These are phyloP conservation scores for Erethizon dorsatum DNA, from an alignment of 2,797 vertebrate species.

Conservation along the genomic window DNA sequence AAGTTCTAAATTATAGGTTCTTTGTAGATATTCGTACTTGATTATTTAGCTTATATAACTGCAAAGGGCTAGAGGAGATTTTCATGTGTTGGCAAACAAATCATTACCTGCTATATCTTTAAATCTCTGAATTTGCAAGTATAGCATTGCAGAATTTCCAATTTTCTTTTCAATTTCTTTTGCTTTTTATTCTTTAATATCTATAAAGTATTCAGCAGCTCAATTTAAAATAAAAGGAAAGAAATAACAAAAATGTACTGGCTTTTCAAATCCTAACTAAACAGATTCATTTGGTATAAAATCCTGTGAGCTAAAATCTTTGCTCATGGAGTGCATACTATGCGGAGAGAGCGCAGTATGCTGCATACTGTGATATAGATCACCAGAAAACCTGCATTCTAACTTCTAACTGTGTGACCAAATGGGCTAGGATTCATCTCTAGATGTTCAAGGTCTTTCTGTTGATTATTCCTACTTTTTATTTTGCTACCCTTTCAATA, in stretches of 20 bases:
- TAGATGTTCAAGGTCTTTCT: not conserved
- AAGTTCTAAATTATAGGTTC: slow-evolving; percentile 79
- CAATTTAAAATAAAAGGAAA: slow-evolving; percentile 47
- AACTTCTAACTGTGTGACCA: not conserved
- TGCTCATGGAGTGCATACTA: not conserved
- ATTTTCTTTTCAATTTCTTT: slow-evolving; percentile 42
- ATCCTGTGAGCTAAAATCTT: slow-evolving; percentile 9
- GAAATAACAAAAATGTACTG: slow-evolving; percentile 37
- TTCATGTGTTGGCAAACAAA: slow-evolving; percentile 15
- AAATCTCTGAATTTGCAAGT: slow-evolving; percentile 41
- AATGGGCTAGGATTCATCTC: not conserved
- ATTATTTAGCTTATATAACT: slow-evolving; percentile 2
- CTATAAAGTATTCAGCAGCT: slow-evolving; percentile 57
- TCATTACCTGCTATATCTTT: slow-evolving; percentile 46
- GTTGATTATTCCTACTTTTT: slow-evolving; percentile 30
- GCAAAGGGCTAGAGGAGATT: not conserved
- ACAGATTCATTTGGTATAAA: not conserved
- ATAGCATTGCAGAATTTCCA: slow-evolving; percentile 11
- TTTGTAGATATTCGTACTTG: slow-evolving; percentile 41
- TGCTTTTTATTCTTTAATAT: slow-evolving; percentile 50
- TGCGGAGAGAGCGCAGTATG: not conserved
- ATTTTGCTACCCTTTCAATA: slow-evolving; percentile 19
- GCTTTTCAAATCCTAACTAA: not conserved
- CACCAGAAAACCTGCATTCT: not conserved
- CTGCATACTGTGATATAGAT: not conserved